A percentile compares a stretch with the other conserved stretches of the same genome.
phyloP scores from a whole-genome alignment of 2,797 vertebrate genomes.

The Poeciliopsis turneri region DNA sequence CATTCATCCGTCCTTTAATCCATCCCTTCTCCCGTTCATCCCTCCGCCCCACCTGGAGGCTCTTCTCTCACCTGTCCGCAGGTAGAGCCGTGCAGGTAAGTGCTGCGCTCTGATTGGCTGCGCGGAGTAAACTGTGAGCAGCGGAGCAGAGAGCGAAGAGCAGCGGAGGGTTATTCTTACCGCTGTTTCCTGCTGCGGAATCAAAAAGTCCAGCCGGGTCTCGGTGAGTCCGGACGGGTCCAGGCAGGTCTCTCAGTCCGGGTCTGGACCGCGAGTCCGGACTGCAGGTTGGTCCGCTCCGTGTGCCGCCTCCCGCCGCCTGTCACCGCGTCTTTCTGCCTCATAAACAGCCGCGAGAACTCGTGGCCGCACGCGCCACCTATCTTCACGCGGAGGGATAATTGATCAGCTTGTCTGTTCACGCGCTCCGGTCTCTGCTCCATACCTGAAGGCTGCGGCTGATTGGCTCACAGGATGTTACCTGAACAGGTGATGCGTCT shows the following conservation, averaged over 20 bases:
- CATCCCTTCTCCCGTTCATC: background rate
- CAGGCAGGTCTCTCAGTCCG: conserved; percentile 52
- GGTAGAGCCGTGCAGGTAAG: conserved; percentile 58
- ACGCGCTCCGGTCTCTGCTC: background rate
- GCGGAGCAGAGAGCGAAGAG: background rate
- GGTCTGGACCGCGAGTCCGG: conserved; percentile 91
- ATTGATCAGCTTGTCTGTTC: conserved; percentile 73
- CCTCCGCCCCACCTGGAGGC: conserved; percentile 34
- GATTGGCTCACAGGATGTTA: conserved; percentile 14
- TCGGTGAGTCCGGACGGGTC: background rate
- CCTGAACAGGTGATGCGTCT: conserved; percentile 21
- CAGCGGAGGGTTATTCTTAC: conserved; percentile 76
- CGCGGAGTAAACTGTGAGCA: conserved; percentile 4
- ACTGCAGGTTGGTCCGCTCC: conserved; percentile 76
- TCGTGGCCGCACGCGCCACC: conserved; percentile 89
- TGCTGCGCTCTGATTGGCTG: conserved; percentile 50
- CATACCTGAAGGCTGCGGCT: background rate
- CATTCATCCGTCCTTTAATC: background rate
- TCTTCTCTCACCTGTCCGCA: conserved; percentile 67
- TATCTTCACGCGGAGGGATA: conserved; percentile 95
- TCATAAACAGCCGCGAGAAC: conserved; percentile 87
- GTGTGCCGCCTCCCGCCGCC: conserved; percentile 86
- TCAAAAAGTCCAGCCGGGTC: background rate
- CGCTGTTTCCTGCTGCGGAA: conserved; percentile 38
- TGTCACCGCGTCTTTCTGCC: conserved; percentile 79